Evolutionary conservation across 2,797 vertebrate species (phyloP).

Genomic region (Chaetodon trifasciatus): DNA sequence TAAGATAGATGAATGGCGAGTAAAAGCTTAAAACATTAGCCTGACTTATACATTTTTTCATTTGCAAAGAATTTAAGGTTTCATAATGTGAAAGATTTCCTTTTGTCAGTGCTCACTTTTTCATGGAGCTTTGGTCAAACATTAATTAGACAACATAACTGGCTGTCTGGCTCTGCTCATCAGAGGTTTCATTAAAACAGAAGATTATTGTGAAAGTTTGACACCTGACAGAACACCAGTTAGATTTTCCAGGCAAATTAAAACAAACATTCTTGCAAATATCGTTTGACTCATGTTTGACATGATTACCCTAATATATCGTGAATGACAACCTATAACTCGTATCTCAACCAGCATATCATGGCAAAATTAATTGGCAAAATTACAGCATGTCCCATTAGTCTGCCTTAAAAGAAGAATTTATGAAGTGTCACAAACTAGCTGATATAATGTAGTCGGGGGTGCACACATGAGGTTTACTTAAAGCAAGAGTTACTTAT

Average conservation of each 20-base stretch:
- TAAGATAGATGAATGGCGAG: background rate
- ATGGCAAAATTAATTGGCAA: background rate
- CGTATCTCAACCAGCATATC: background rate
- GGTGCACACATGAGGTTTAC: no score
- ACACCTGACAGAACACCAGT: background rate
- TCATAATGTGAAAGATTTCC: background rate
- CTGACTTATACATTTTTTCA: background rate
- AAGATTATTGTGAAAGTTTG: background rate
- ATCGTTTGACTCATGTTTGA: background rate
- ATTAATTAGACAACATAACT: background rate
- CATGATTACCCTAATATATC: background rate
- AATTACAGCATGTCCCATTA: background rate
- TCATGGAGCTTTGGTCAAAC: background rate
- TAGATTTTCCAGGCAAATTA: background rate
- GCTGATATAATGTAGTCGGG: no score
- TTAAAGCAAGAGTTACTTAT: no score
- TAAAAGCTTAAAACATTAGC: background rate
- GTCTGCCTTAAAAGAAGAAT: slow-evolving; percentile 9
- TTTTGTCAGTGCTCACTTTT: background rate
- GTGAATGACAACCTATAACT: background rate
- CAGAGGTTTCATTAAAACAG: background rate
- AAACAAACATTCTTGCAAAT: background rate
- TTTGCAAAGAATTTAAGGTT: background rate
- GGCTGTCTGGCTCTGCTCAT: background rate
- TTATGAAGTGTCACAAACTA: background rate